Conservation (phyloP, 2,113 vertebrate species). For the Gila orcuttii region DNA sequence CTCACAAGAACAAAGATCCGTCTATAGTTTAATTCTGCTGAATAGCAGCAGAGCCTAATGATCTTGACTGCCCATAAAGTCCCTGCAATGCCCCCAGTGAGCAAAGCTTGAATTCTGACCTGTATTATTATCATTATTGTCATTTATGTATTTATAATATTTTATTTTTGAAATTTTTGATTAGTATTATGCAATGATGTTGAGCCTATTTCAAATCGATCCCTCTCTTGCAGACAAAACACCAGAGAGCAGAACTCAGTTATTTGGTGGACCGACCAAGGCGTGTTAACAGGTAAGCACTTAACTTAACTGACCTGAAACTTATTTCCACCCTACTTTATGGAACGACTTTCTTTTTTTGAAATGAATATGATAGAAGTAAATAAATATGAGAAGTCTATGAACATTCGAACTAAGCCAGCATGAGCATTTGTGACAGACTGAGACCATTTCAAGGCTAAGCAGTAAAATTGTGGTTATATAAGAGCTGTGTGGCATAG, state of each 20-base stretch:
- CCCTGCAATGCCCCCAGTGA: slow-evolving; percentile 1
- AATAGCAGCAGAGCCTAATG: slow-evolving; percentile 72
- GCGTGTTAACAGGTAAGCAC: slow-evolving; percentile 95
- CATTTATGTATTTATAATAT: neutral
- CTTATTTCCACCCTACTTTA: neutral
- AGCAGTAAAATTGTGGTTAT: slow-evolving; percentile 52
- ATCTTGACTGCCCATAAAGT: slow-evolving; percentile 13
- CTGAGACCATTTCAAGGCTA: slow-evolving; percentile 79
- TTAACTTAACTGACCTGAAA: neutral
- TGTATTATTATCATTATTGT: neutral
- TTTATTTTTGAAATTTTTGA: slow-evolving; percentile 23
- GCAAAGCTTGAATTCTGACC: neutral
- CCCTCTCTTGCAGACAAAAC: slow-evolving; percentile 88
- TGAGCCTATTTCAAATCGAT: neutral
- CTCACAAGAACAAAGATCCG: slow-evolving; percentile 73
- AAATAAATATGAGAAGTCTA: neutral
- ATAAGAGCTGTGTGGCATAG: slow-evolving; percentile 48
- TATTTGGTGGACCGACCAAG: slow-evolving; percentile 97
- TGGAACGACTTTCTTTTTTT: neutral
- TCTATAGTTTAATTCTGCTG: slow-evolving; percentile 70
- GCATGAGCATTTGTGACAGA: neutral
- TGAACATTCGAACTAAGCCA: neutral
- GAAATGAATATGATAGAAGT: too few relatives aligned
- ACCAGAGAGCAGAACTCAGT: slow-evolving; percentile 95
- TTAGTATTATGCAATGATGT: neutral